phyloP scores from a whole-genome alignment of 1,140 invertebrate genomes.

The Zaprionus ghesquierei region DNA sequence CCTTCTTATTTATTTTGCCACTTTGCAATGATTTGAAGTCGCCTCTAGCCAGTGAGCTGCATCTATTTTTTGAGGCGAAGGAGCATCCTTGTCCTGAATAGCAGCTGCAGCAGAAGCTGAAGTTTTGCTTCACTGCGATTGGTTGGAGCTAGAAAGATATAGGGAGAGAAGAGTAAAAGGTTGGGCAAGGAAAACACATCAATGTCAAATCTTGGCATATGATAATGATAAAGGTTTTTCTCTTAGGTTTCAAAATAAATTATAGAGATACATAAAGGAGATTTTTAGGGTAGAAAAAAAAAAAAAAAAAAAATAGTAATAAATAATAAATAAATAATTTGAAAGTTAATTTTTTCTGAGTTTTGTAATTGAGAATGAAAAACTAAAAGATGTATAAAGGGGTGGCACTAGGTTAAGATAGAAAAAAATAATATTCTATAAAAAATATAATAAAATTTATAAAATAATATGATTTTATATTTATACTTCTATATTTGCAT shows the following conservation, averaged over 20 bases:
- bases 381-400: no score
- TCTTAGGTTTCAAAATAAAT: background rate
- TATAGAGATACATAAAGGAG: rapidly evolving
- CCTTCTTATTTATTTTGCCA: conserved; percentile 68
- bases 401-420: no score
- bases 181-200: background rate
- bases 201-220: background rate
- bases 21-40: conserved; percentile 62
- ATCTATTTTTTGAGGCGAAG: background rate
- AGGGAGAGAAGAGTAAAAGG: background rate
- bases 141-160: background rate
- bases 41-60: background rate
- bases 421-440: no score
- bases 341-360: no score
- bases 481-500: no score
- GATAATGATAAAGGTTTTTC: background rate
- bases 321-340: no score
- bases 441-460: no score
- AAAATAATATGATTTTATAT: no score
- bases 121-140: background rate
- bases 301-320: no score
- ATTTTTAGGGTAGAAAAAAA: background rate
- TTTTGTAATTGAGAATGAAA: no score
- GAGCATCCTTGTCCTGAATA: background rate
- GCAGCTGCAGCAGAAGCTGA: conserved; percentile 19